Base-by-base conservation (phyloP, 2,888 invertebrate genomes). In the Epinotia demarniana region DNA sequence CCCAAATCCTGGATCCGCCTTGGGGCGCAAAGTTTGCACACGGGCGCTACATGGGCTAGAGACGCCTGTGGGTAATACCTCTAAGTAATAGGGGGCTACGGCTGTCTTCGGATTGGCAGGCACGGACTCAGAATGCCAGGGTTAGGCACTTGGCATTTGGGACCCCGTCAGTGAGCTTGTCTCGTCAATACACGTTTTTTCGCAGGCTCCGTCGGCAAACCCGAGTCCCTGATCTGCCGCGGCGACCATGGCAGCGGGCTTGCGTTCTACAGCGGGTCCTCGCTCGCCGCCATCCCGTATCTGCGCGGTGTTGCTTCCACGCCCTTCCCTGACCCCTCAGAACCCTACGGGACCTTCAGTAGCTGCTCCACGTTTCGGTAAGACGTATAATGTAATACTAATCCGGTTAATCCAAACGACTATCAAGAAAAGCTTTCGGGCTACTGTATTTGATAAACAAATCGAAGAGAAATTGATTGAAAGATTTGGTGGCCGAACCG, bases 161-260 rank as follows among this genome's bases (percentile, higher is more conserved):
- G 23, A 1, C 23, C 2, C 23, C 23, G 1, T 23, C 23, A 23
- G 23, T 23, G 23, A 23, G 23, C 23, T 23, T 23, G 23, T 23
- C 23, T 23, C 23, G 23, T 18, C 0, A 53, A 12, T 53, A n/a
- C 1, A 16, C 8, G 55, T 8, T 27, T n/a, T 11, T 19, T 46
- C n/a, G 9, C 63, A 63, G 63, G 43, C 18, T 19, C 63, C 19
- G 18, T 43, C 11, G 19, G n/a, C 43, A 43, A 1, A 18, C 63
- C 43, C 8, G 64, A 23, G 49, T 64, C 64, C 23, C 49, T 64
- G 11, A 2, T 64, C 9, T 64, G 64, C 49, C 64, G 16, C 16
- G 64, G 27, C 16, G 64, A 64, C 64, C n/a, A 23, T 3, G 64
- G 64, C 64, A 64, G 64, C 49, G 64, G 64, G 1, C 49, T 64